Evolutionary conservation across 2,888 invertebrate species (phyloP).

Genomic region (Elysia crispata): DNA sequence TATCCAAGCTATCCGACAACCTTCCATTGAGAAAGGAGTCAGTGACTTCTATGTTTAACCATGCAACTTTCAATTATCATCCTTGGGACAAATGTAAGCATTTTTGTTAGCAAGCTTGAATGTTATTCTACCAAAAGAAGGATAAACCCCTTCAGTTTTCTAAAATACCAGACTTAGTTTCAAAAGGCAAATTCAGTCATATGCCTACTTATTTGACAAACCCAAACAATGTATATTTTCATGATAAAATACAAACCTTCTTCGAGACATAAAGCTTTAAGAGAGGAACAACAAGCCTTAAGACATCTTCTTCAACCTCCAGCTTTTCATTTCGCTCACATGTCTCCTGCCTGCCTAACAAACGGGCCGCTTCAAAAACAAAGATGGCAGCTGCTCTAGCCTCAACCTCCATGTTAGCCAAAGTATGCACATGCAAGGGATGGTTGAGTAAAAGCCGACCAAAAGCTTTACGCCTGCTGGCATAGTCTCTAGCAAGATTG

Average conservation of each 20-base stretch:
- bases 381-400: slow-evolving; percentile 78
- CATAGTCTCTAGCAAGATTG: slow-evolving; percentile 80
- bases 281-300: slow-evolving; percentile 80
- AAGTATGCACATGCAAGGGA: slow-evolving; percentile 79
- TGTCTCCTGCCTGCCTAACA: slow-evolving; percentile 78
- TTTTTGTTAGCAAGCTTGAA: too few species aligned
- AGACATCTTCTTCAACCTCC: slow-evolving; percentile 76
- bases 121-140: too few species aligned
- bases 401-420: slow-evolving; percentile 80
- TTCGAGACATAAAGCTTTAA: slow-evolving; percentile 79
- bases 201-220: too few species aligned
- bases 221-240: neutral
- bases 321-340: slow-evolving; percentile 62
- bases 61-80: too few species aligned
- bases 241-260: neutral
- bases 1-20: too few species aligned
- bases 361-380: slow-evolving; percentile 78
- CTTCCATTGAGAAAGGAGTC: too few species aligned
- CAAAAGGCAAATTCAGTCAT: too few species aligned
- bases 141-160: too few species aligned
- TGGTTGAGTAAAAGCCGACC: slow-evolving; percentile 78
- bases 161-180: too few species aligned
- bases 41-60: too few species aligned
- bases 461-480: slow-evolving; percentile 79
- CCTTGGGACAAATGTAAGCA: too few species aligned